A percentile compares a stretch with the other conserved stretches of the same genome.
These are phyloP conservation scores for Manis pentadactyla DNA, from an alignment of 2,797 vertebrate genomes.

Conservation along the genomic window DNA sequence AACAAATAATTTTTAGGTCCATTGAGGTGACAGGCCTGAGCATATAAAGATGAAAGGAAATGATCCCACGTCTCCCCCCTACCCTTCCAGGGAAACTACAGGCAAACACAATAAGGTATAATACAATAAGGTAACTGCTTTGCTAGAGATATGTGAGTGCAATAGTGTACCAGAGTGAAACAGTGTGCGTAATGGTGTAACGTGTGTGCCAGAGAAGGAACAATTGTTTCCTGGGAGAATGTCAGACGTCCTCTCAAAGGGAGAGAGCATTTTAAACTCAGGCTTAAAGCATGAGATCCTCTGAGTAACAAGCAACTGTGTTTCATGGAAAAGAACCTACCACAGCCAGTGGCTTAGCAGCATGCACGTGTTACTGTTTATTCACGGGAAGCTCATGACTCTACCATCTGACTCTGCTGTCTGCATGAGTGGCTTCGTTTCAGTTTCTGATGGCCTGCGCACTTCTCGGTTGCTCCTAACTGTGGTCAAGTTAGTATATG, in stretches of 20 bases:
- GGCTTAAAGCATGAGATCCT: background rate
- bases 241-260: background rate
- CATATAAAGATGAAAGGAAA: background rate
- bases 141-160: background rate
- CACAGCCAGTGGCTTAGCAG: background rate
- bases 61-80: background rate
- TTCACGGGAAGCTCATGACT: background rate
- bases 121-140: background rate
- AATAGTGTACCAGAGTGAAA: background rate
- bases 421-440: background rate
- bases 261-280: background rate
- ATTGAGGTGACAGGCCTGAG: background rate
- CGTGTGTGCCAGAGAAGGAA: background rate
- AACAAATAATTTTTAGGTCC: background rate
- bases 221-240: background rate
- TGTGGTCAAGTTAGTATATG: background rate
- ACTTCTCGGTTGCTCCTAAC: background rate
- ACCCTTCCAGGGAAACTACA: background rate
- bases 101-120: background rate
- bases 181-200: no score
- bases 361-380: background rate
- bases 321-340: background rate
- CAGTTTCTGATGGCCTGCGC: background rate
- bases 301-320: background rate
- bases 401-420: background rate